A percentile compares a stretch with the other conserved stretches of the same genome.
Conservation (phyloP, 1,140 invertebrate genomes). For the Periplaneta americana region DNA sequence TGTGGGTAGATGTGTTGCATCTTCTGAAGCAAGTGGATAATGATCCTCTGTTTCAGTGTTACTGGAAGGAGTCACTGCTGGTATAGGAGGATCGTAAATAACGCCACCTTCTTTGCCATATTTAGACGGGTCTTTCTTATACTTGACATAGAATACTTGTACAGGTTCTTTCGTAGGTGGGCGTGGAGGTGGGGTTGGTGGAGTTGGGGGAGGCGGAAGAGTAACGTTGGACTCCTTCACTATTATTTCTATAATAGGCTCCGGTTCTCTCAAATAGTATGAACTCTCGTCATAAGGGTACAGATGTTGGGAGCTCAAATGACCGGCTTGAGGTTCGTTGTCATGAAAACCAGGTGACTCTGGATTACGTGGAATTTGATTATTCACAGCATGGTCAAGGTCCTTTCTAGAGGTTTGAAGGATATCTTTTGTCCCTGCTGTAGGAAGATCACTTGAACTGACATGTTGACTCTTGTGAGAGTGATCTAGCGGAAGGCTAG, state of each 20-base stretch:
- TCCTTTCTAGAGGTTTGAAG: background rate
- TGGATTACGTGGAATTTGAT: background rate
- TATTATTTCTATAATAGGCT: constrained; percentile 87
- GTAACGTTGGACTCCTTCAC: constrained; percentile 84
- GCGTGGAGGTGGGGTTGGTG: constrained; percentile 35
- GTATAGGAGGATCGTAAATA: constrained; percentile 69
- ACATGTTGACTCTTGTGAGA: background rate
- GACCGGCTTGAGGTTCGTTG: background rate
- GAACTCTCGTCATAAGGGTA: constrained; percentile 21
- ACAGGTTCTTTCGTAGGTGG: constrained; percentile 66
- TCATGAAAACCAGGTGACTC: background rate
- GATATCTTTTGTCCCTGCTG: background rate
- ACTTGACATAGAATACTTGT: constrained; percentile 85
- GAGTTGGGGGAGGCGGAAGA: constrained; percentile 55
- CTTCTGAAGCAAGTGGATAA: constrained; percentile 32
- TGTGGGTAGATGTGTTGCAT: constrained; percentile 22
- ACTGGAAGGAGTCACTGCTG: constrained; percentile 57
- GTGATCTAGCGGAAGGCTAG: background rate
- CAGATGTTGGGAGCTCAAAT: background rate
- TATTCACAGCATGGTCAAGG: background rate
- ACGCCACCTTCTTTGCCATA: constrained; percentile 42
- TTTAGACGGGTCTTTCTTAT: constrained; percentile 63
- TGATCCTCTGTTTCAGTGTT: constrained; percentile 39
- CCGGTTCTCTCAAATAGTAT: constrained; percentile 69
- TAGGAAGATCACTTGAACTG: background rate